phyloP scores from a whole-genome alignment of 2,888 invertebrate species.

The Acanthacorydalis orientalis region DNA sequence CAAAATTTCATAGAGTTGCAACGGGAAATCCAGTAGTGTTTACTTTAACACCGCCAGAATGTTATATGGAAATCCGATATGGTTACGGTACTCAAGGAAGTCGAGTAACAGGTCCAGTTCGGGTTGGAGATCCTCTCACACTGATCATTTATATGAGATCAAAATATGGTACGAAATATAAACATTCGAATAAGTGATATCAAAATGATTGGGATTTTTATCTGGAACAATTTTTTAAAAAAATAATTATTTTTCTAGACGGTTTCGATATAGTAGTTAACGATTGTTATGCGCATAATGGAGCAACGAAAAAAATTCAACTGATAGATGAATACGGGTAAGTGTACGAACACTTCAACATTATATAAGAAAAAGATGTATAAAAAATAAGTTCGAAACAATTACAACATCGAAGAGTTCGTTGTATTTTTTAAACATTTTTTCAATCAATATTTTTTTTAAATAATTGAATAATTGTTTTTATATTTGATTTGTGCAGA shows the following conservation, averaged over 20 bases:
- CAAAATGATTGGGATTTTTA: no score
- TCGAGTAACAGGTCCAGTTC: slow-evolving; percentile 72
- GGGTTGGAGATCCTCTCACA: slow-evolving; percentile 83
- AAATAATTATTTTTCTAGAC: slow-evolving; percentile 35
- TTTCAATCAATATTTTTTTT: neutral
- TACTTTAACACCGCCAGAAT: slow-evolving; percentile 82
- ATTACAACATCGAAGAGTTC: no score
- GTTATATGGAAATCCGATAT: slow-evolving; percentile 88
- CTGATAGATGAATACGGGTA: slow-evolving; percentile 84
- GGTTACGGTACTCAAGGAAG: slow-evolving; percentile 80
- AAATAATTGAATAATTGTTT: neutral
- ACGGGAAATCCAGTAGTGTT: slow-evolving; percentile 90
- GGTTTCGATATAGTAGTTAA: slow-evolving; percentile 91
- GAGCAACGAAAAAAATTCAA: slow-evolving; percentile 79
- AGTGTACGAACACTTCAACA: no score
- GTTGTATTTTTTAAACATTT: no score
- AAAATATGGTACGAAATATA: slow-evolving; percentile 58
- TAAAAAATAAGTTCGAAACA: no score
- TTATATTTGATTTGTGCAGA: slow-evolving; percentile 27
- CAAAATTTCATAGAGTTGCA: slow-evolving; percentile 62
- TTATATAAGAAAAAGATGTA: no score
- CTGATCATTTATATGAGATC: slow-evolving; percentile 88
- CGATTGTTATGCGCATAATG: slow-evolving; percentile 88
- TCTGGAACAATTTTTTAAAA: no score
- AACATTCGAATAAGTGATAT: neutral